phyloP scores from a whole-genome alignment of 2,113 vertebrate species.

The Manacus vitellinus region DNA sequence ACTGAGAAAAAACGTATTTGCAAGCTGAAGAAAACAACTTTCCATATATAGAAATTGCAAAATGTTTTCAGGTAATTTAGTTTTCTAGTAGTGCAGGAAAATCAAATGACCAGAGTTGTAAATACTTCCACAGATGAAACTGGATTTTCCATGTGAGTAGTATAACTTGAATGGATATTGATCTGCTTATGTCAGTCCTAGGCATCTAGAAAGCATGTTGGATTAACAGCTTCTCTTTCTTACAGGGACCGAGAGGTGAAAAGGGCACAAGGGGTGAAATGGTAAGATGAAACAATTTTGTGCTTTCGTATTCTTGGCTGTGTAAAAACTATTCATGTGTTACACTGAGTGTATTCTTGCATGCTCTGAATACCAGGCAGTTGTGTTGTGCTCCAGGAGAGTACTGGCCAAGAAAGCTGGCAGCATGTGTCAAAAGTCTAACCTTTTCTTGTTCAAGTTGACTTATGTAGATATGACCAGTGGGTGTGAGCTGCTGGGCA shows the following conservation, averaged over 20 bases:
- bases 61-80: background rate
- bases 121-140: background rate
- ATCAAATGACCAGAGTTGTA: background rate
- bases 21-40: background rate
- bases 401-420: background rate
- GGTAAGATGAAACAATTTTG: conserved; percentile 77
- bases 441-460: background rate
- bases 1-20: background rate
- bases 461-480: background rate
- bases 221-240: conserved; percentile 21
- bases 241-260: conserved; percentile 87
- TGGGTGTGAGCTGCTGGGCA: background rate
- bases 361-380: background rate
- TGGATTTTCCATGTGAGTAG: background rate
- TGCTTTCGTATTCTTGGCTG: background rate
- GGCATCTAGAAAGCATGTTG: background rate
- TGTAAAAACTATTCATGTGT: background rate
- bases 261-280: conserved; percentile 90
- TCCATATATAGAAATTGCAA: background rate
- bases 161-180: background rate
- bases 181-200: background rate
- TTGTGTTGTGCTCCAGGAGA: background rate
- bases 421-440: background rate
- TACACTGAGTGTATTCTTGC: background rate
- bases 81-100: background rate